Conservation (phyloP, 2,888 invertebrate species). For the Hydroisotoma schaefferi region DNA sequence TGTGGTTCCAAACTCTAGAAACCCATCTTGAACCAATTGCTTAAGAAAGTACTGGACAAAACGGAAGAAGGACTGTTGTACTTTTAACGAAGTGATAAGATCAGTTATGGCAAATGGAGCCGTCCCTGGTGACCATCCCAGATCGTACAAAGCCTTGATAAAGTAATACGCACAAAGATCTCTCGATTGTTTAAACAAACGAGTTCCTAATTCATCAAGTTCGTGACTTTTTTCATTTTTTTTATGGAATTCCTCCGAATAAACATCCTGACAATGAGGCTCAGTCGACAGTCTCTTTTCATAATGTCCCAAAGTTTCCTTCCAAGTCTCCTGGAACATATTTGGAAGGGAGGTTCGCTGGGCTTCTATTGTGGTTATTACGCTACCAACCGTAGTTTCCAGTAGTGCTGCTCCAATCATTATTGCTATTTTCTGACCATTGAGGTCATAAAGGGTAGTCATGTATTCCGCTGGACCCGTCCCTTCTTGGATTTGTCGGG, state of each 20-base stretch:
- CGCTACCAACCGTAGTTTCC: not conserved
- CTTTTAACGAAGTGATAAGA: not conserved
- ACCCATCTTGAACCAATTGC: not conserved
- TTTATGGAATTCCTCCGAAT: not conserved
- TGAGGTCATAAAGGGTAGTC: not conserved
- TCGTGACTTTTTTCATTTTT: too few species aligned
- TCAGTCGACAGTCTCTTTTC: not conserved
- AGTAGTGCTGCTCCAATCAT: conserved; percentile 2
- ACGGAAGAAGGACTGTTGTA: not conserved
- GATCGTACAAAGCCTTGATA: conserved; percentile 6
- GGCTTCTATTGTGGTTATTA: not conserved
- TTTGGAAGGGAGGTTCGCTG: not conserved
- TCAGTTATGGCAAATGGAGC: not conserved
- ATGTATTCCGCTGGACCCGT: not conserved
- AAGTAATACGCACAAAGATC: not conserved
- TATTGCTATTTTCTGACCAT: not conserved
- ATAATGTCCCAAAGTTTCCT: not conserved
- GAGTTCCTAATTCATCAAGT: too few species aligned
- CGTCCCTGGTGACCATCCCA: not conserved
- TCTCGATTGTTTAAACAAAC: too few species aligned
- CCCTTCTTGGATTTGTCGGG: not conserved
- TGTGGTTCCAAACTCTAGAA: too few species aligned
- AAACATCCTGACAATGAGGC: not conserved
- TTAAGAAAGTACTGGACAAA: not conserved
- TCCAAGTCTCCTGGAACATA: conserved; percentile 3